These are phyloP conservation scores for Felis catus DNA, from an alignment of 2,113 vertebrate species.

Conservation along the genomic window DNA sequence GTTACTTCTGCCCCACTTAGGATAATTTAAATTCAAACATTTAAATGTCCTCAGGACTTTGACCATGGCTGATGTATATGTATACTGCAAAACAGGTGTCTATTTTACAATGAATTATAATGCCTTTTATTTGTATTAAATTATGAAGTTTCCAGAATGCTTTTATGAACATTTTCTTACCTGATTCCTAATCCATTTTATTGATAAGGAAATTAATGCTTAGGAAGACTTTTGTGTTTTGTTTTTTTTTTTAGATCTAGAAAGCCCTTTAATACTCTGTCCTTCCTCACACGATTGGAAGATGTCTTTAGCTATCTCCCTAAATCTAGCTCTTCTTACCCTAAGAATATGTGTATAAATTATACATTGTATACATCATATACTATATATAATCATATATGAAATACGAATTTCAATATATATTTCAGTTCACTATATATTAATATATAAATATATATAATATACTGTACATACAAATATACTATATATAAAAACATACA, in stretches of 20 bases:
- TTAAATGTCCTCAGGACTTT: background rate
- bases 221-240: background rate
- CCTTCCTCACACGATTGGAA: background rate
- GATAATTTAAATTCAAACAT: background rate
- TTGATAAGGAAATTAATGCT: background rate
- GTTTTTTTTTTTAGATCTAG: background rate
- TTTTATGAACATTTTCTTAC: constrained; percentile 17
- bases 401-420: background rate
- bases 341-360: background rate
- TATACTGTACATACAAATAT: too few species aligned
- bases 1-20: background rate
- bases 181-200: background rate
- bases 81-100: background rate
- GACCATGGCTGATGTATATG: background rate
- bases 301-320: background rate
- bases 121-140: background rate
- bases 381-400: background rate
- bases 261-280: background rate
- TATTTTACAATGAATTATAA: background rate
- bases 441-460: background rate
- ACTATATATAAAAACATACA: too few species aligned
- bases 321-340: background rate
- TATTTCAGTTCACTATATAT: background rate
- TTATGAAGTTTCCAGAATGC: background rate
- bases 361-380: background rate